Base-by-base conservation (phyloP, 2,797 vertebrate species). In the Pithecia hirsuta region DNA sequence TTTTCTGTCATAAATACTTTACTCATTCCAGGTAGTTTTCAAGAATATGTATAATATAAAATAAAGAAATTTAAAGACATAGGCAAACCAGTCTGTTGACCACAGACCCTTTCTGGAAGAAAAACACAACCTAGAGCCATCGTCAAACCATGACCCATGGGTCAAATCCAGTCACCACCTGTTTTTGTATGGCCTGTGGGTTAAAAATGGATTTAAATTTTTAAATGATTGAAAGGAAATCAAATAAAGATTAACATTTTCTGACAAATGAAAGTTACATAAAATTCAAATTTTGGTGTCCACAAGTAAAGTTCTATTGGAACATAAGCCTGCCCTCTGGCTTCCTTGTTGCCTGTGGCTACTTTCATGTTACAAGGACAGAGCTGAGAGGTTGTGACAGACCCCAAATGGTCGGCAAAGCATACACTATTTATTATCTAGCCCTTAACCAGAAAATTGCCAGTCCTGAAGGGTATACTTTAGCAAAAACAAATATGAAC, bases 141-240 rank as follows among this genome's bases (percentile, higher is more conserved):
- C 14, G 26, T 19, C 26, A 22, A 26, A 10, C 5, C 7, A 0
- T 12, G 24, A 19, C 17, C 3, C 0, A 0, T 15, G n/a, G 81
- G 44, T 11, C 50, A 41, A n/a, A 26, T 22, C 28, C 9, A 26
- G 24, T 13, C 5, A 0, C 20, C 30, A 2, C 30, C 20, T 17
- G 22, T 19, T 81, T 84, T 52, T 3, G 2, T 11, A 6, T 24
- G 10, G 0, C 15, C 9, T 13, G 1, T 44, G 33, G 89, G 19
- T 2, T 7, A 57, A 59, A 19, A 72, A 46, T 39, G 8, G 15
- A 20, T 11, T 91, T 36, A 44, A 3, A 2, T n/a, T 89, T 97
- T 86, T 13, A 33, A 86, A 39, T 57, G 20, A 76, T 22, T 79
- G 4, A 12, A 78, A 82, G 28, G 22, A 89, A 83, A 33, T 44